phyloP scores from a whole-genome alignment of 2,113 vertebrate species.

The Benthochromis sp. region DNA sequence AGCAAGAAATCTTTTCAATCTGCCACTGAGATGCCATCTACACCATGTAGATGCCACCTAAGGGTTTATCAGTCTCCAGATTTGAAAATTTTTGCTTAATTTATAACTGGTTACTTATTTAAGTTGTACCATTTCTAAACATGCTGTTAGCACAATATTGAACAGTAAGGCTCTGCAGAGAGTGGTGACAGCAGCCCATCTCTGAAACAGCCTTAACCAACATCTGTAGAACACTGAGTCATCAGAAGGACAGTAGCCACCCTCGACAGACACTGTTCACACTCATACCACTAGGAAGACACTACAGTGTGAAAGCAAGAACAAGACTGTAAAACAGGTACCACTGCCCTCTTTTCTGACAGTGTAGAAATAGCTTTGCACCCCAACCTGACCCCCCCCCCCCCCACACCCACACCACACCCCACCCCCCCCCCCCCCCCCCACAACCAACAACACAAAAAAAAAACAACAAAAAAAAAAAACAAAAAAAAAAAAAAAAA shows the following conservation, averaged over 20 bases:
- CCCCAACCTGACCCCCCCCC: background rate
- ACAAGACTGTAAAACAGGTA: background rate
- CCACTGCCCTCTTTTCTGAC: background rate
- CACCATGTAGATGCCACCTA: background rate
- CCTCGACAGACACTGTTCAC: background rate
- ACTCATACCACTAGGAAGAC: background rate
- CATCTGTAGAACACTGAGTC: background rate
- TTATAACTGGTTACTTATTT: background rate
- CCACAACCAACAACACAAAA: no score
- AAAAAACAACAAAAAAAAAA: no score
- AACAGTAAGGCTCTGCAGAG: background rate
- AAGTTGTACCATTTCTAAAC: background rate
- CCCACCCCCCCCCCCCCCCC: no score
- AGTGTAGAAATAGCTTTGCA: background rate
- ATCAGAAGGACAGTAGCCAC: background rate
- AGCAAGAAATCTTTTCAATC: background rate
- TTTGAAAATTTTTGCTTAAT: background rate
- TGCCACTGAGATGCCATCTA: background rate
- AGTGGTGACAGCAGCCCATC: background rate
- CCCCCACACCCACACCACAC: no score
- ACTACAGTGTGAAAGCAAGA: background rate
- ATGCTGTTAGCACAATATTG: background rate
- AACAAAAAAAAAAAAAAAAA: no score
- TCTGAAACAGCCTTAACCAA: background rate
- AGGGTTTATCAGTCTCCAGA: background rate